Conservation (phyloP, 2,113 vertebrate species). For the Charadrius vociferus region DNA sequence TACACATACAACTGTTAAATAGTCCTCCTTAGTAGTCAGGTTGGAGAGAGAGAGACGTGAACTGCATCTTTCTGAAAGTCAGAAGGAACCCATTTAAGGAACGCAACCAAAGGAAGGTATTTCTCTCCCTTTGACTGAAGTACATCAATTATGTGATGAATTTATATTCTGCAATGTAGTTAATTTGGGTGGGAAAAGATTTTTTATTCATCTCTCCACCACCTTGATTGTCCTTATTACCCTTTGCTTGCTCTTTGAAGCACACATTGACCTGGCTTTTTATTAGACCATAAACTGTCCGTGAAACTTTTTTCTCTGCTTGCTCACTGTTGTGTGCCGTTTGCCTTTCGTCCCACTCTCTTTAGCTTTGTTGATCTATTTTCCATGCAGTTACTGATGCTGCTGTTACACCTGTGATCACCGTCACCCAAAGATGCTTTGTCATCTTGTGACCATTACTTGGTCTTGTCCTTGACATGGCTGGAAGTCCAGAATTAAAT, state of each 20-base stretch:
- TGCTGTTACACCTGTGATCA: not conserved
- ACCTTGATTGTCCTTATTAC: not conserved
- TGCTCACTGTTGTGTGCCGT: not conserved
- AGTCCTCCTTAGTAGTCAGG: not conserved
- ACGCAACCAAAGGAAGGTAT: not conserved
- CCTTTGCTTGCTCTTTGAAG: not conserved
- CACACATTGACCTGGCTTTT: not conserved
- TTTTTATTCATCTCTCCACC: not conserved
- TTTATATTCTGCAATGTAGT: not conserved
- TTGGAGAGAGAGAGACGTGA: not conserved
- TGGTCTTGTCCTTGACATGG: not conserved
- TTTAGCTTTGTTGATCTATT: not conserved
- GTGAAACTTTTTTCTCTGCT: not conserved
- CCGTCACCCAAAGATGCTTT: not conserved
- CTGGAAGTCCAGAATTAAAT: not conserved
- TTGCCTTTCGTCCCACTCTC: not conserved
- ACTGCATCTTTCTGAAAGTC: not conserved
- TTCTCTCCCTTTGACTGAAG: not conserved
- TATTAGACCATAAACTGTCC: not conserved
- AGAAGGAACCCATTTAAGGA: not conserved
- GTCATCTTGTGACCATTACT: not conserved
- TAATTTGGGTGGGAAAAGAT: not conserved
- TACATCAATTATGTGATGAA: not conserved
- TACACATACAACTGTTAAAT: not conserved
- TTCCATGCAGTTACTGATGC: not conserved